Conservation (phyloP, 2,888 invertebrate genomes). For the Luffia ferchaultella region DNA sequence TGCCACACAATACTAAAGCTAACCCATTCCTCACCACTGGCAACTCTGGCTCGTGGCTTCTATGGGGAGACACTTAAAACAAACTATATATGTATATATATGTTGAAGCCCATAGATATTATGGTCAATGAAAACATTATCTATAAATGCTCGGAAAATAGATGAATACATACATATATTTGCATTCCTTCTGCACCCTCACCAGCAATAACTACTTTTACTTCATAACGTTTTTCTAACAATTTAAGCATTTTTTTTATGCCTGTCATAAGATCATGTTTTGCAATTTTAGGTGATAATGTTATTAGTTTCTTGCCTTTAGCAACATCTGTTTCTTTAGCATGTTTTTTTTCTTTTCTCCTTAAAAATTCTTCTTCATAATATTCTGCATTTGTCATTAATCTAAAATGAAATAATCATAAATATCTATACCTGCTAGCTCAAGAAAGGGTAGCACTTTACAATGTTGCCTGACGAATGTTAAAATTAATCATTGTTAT, state of each 20-base stretch:
- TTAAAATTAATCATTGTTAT: not conserved
- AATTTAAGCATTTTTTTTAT: constrained; percentile 73
- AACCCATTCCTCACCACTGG: too few relatives aligned
- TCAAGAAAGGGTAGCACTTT: not conserved
- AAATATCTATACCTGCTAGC: too few relatives aligned
- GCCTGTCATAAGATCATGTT: constrained; percentile 71
- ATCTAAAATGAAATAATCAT: constrained; percentile 27
- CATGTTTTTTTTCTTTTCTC: constrained; percentile 52
- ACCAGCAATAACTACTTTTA: constrained; percentile 65
- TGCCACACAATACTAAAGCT: too few relatives aligned
- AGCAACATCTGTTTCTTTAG: constrained; percentile 35
- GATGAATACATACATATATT: constrained; percentile 15
- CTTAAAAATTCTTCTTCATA: constrained; percentile 67
- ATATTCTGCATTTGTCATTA: constrained; percentile 73
- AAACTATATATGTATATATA: too few relatives aligned
- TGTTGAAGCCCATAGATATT: too few relatives aligned
- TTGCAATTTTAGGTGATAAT: constrained; percentile 68
- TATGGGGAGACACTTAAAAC: too few relatives aligned
- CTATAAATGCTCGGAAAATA: too few relatives aligned
- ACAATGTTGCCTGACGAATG: too few relatives aligned
- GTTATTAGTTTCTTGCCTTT: constrained; percentile 73
- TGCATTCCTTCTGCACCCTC: constrained; percentile 38
- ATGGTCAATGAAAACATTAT: too few relatives aligned
- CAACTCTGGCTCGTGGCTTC: too few relatives aligned
- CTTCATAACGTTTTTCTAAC: constrained; percentile 71